phyloP scores from a whole-genome alignment of 2,113 vertebrate genomes.

The Todiramphus saurophagus region DNA sequence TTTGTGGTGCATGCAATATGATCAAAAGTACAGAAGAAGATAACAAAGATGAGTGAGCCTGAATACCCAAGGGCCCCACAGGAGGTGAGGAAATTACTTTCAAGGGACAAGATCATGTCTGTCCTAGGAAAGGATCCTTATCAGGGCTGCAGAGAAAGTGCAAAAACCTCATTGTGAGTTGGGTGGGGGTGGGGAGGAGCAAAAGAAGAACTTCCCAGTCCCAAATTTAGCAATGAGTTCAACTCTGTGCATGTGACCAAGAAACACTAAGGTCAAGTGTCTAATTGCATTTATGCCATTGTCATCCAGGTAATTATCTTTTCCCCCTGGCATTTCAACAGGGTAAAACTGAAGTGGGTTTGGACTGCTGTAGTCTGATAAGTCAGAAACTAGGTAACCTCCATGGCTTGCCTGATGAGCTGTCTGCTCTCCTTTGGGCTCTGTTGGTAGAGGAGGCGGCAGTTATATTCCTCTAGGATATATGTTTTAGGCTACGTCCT shows the following conservation, averaged over 20 bases:
- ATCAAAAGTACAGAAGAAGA: background rate
- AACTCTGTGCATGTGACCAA: slow-evolving; percentile 3
- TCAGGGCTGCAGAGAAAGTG: background rate
- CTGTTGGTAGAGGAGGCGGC: background rate
- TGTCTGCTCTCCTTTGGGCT: background rate
- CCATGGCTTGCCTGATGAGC: background rate
- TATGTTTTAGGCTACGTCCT: background rate
- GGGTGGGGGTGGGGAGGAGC: background rate
- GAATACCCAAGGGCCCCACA: background rate
- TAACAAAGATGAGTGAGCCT: background rate
- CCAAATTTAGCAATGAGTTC: slow-evolving; percentile 40
- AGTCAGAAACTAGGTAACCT: slow-evolving; percentile 45
- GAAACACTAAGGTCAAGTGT: background rate
- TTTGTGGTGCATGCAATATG: background rate
- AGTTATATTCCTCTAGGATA: background rate
- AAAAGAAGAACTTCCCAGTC: background rate
- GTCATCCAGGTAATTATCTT: slow-evolving; percentile 33
- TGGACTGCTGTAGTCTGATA: background rate
- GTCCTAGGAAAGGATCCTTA: background rate
- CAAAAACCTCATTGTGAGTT: background rate
- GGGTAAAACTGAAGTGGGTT: slow-evolving; percentile 3
- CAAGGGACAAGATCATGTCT: background rate
- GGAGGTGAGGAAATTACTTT: background rate
- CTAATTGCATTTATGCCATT: slow-evolving; percentile 29
- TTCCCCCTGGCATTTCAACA: slow-evolving; percentile 1